Evolutionary conservation across 2,113 vertebrate species (phyloP).

Genomic region (Bucco capensis): DNA sequence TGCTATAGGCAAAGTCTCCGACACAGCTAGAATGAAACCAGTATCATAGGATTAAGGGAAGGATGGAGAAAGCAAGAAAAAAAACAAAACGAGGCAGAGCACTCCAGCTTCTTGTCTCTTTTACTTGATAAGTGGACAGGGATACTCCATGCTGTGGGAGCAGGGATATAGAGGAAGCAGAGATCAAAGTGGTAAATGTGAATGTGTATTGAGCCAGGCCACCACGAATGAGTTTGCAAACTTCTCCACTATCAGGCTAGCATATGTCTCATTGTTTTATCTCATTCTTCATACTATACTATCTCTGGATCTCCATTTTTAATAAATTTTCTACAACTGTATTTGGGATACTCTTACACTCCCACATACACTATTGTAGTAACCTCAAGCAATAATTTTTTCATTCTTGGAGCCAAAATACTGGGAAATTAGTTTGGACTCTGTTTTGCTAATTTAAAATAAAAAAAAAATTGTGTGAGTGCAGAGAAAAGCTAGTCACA

Average conservation of each 20-base stretch:
- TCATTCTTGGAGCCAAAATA: neutral
- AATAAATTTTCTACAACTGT: neutral
- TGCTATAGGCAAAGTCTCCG: neutral
- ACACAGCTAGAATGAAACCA: neutral
- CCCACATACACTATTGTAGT: neutral
- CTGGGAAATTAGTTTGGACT: too few relatives aligned
- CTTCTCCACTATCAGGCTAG: neutral
- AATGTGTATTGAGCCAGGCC: neutral
- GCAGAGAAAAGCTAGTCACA: neutral
- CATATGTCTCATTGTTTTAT: neutral
- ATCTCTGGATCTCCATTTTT: neutral
- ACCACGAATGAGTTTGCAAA: neutral
- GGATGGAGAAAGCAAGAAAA: neutral
- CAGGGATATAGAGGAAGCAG: neutral
- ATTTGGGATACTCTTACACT: neutral
- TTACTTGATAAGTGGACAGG: neutral
- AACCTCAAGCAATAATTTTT: neutral
- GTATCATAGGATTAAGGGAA: neutral
- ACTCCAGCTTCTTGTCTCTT: neutral
- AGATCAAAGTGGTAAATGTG: neutral
- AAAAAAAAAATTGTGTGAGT: neutral
- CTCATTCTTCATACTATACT: neutral
- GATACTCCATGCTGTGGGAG: neutral
- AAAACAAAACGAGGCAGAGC: neutral
- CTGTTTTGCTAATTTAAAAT: too few relatives aligned